Evolutionary conservation across 2,113 vertebrate genomes (phyloP).

Genomic region (Antechinus flavipes): DNA sequence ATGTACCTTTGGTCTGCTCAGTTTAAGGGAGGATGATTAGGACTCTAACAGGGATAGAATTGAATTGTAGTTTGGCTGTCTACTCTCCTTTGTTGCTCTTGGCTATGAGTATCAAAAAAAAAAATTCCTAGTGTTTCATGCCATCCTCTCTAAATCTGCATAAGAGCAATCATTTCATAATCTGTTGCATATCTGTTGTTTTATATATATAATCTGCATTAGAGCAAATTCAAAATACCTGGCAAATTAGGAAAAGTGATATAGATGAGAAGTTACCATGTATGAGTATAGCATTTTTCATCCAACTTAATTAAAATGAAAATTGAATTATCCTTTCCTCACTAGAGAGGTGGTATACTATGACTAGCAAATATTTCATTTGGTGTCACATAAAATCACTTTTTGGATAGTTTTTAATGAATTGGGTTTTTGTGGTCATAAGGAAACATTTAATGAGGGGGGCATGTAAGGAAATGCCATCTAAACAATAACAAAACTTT

Average conservation of each 20-base stretch:
- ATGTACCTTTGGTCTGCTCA: not conserved
- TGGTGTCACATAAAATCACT: too few species aligned
- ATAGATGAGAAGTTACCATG: not conserved
- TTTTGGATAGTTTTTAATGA: not conserved
- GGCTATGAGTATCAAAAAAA: not conserved
- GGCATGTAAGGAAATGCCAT: too few species aligned
- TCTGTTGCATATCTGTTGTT: too few species aligned
- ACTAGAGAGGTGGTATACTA: not conserved
- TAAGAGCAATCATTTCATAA: not conserved
- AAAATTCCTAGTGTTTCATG: not conserved
- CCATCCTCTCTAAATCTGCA: not conserved
- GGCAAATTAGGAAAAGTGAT: too few species aligned
- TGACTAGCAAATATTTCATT: not conserved
- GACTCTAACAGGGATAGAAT: too few species aligned
- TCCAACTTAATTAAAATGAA: not conserved
- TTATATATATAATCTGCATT: not conserved
- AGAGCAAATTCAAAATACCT: too few species aligned
- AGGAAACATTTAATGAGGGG: not conserved
- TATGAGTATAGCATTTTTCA: not conserved
- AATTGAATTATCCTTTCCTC: not conserved
- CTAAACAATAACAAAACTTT: too few species aligned
- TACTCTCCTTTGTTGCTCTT: not conserved
- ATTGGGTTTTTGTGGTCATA: not conserved
- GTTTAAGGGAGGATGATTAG: too few species aligned
- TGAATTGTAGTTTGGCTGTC: too few species aligned